phyloP scores from a whole-genome alignment of 1,140 invertebrate genomes.

The Drosophila nasuta region DNA sequence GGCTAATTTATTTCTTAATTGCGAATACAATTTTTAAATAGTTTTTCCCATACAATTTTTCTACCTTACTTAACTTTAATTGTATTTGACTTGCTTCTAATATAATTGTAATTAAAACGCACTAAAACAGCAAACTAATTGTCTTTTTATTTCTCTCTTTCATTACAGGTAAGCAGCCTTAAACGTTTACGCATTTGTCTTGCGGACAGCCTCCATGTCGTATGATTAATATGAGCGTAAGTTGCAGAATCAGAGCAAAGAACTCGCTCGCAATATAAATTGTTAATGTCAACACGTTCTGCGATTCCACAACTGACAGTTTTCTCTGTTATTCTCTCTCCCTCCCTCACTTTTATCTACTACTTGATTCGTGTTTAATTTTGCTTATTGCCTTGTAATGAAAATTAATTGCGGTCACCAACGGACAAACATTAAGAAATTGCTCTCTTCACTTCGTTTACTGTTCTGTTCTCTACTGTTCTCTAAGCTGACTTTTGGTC shows the following conservation, averaged over 20 bases:
- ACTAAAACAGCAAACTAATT: conserved; percentile 35
- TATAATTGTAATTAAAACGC: neutral
- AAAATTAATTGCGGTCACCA: conserved; percentile 79
- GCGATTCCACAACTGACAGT: neutral
- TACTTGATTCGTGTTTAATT: conserved; percentile 78
- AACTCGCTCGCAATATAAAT: conserved; percentile 50
- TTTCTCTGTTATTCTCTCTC: neutral
- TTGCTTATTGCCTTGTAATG: conserved; percentile 80
- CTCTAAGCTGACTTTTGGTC: conserved; percentile 13
- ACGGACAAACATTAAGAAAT: conserved; percentile 54
- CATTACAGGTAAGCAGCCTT: conserved; percentile 63
- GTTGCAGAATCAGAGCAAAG: conserved; percentile 6
- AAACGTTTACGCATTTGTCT: neutral
- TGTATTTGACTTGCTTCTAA: too few species aligned
- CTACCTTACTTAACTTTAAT: neutral
- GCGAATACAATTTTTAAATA: too few species aligned
- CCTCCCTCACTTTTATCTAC: conserved; percentile 8
- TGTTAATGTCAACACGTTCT: conserved; percentile 65
- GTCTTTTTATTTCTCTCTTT: conserved; percentile 10
- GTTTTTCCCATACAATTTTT: too few species aligned
- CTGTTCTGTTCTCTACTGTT: conserved; percentile 28
- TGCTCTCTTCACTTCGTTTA: conserved; percentile 30
- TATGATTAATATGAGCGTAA: conserved; percentile 17
- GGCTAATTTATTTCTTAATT: too few species aligned
- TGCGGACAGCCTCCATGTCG: neutral